These are phyloP conservation scores for Macaca fascicularis DNA, from an alignment of 2,113 vertebrate species.

Conservation along the genomic window DNA sequence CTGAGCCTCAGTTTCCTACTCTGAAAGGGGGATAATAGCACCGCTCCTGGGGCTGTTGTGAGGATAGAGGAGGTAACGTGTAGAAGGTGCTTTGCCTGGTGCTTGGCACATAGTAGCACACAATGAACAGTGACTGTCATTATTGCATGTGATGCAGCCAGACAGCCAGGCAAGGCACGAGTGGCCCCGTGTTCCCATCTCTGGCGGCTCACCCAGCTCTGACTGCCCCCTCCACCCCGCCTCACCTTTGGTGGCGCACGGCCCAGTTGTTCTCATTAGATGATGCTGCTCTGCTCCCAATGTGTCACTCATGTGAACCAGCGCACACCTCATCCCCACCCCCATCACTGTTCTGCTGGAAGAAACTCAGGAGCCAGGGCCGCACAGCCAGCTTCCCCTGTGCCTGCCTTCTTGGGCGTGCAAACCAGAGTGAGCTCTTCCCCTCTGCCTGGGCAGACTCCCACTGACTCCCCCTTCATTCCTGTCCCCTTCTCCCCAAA, in stretches of 20 bases:
- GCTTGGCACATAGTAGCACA: accelerated
- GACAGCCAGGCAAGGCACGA: neutral
- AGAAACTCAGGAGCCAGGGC: neutral
- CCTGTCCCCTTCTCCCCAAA: neutral
- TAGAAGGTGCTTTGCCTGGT: accelerated
- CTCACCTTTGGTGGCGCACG: neutral
- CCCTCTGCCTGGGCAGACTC: neutral
- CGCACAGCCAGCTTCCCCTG: neutral
- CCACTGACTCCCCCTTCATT: neutral
- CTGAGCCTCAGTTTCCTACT: neutral
- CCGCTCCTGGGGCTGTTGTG: neutral
- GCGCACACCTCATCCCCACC: too few relatives aligned
- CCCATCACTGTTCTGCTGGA: too few relatives aligned
- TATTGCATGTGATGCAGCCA: accelerated
- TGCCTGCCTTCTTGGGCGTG: too few relatives aligned
- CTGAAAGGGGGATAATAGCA: too few relatives aligned
- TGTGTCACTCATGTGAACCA: accelerated
- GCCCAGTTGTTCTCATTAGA: neutral
- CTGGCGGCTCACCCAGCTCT: accelerated
- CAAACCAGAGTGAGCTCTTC: neutral
- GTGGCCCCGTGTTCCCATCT: neutral
- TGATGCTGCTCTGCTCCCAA: too few relatives aligned
- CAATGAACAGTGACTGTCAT: neutral
- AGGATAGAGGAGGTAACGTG: accelerated
- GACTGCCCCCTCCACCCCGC: neutral